Evolutionary conservation across 2,888 invertebrate genomes (phyloP).

Genomic region (Helicoverpa assulta): DNA sequence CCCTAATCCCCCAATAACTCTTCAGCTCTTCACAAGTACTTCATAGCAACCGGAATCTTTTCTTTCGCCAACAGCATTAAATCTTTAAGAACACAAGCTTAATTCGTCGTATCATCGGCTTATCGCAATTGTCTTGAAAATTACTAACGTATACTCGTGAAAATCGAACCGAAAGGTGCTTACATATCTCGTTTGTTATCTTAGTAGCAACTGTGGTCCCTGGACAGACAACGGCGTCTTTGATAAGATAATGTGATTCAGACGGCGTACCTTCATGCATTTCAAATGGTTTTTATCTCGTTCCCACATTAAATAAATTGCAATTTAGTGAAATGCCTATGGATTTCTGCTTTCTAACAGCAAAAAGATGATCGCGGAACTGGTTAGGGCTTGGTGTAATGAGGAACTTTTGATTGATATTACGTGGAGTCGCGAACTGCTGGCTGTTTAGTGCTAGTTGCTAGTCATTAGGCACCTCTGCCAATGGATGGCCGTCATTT

Average conservation of each 20-base stretch:
- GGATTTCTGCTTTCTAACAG: slow-evolving; percentile 61
- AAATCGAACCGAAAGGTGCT: slow-evolving; percentile 10
- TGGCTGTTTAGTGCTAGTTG: slow-evolving; percentile 22
- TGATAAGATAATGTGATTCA: slow-evolving; percentile 36
- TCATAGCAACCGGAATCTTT: slow-evolving; percentile 5
- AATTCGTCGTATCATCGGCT: slow-evolving; percentile 5
- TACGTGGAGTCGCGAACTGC: slow-evolving; percentile 43
- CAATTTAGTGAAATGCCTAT: slow-evolving; percentile 54
- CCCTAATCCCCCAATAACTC: slow-evolving; percentile 1
- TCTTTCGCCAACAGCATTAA: neutral
- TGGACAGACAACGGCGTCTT: slow-evolving; percentile 15
- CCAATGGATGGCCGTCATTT: slow-evolving; percentile 42
- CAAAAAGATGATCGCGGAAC: slow-evolving; percentile 64
- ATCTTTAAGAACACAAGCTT: neutral
- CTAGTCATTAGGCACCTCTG: slow-evolving; percentile 32
- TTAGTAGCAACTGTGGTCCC: slow-evolving; percentile 10
- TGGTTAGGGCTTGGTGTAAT: slow-evolving; percentile 59
- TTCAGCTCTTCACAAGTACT: neutral
- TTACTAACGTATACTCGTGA: neutral
- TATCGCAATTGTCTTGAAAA: slow-evolving; percentile 5
- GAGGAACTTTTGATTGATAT: slow-evolving; percentile 64
- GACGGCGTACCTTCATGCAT: slow-evolving; percentile 25
- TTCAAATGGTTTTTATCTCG: slow-evolving; percentile 42
- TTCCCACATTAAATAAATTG: slow-evolving; percentile 58
- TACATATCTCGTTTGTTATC: slow-evolving; percentile 14